A percentile compares a stretch with the other conserved stretches of the same genome.
These are phyloP conservation scores for Rapana venosa DNA, from an alignment of 2,888 invertebrate genomes.

Conservation along the genomic window DNA sequence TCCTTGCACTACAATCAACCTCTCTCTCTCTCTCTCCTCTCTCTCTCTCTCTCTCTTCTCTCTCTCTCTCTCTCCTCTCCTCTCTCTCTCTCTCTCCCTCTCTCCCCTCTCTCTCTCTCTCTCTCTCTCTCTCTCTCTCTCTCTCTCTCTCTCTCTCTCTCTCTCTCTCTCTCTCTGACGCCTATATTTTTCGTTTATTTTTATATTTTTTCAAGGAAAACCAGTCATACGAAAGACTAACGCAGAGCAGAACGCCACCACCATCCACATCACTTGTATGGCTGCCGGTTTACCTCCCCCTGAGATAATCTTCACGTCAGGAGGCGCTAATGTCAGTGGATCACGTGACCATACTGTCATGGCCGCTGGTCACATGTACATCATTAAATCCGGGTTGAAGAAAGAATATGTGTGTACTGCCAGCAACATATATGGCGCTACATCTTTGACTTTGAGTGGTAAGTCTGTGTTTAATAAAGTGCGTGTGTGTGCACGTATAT, in stretches of 20 bases:
- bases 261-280: conserved; percentile 5
- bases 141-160: too few species aligned
- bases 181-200: not conserved
- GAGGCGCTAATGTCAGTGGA: not conserved
- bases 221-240: conserved; percentile 11
- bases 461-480: not conserved
- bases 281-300: conserved; percentile 15
- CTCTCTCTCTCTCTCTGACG: too few species aligned
- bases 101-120: too few species aligned
- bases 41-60: too few species aligned
- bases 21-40: too few species aligned
- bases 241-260: not conserved
- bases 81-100: too few species aligned
- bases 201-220: not conserved
- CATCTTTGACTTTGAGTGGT: not conserved
- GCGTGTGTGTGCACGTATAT: not conserved
- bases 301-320: not conserved
- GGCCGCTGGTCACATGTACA: not conserved
- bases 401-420: not conserved
- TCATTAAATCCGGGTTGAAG: not conserved
- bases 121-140: too few species aligned
- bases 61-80: too few species aligned
- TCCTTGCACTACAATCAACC: too few species aligned
- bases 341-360: conserved; percentile 1
- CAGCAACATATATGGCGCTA: not conserved